These are phyloP conservation scores for Xylocopa sonorina DNA, from an alignment of 1,140 invertebrate species.

Conservation along the genomic window DNA sequence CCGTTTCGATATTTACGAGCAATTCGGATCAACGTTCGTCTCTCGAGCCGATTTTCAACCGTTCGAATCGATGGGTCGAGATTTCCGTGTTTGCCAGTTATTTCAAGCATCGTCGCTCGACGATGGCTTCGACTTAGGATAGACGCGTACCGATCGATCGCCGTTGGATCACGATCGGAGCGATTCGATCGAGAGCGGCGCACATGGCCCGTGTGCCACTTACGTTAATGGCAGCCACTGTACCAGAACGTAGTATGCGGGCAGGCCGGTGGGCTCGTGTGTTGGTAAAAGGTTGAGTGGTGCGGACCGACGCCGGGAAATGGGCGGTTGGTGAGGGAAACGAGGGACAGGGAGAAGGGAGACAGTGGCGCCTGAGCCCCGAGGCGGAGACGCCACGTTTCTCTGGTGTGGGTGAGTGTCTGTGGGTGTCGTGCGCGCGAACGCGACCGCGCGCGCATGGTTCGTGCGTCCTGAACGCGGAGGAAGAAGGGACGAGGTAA, in stretches of 20 bases:
- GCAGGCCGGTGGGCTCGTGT: conserved; percentile 49
- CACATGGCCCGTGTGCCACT: conserved; percentile 52
- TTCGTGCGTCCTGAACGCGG: conserved; percentile 3
- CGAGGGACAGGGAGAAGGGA: conserved; percentile 45
- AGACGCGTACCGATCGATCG: conserved; percentile 27
- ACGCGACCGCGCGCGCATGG: background rate
- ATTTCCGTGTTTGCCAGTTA: too few relatives aligned
- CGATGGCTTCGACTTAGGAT: too few relatives aligned
- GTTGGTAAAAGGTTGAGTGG: conserved; percentile 62
- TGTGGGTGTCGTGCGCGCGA: conserved; percentile 17
- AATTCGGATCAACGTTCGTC: too few relatives aligned
- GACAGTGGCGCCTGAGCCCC: conserved; percentile 70
- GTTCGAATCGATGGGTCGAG: too few relatives aligned
- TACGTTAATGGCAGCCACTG: conserved; percentile 46
- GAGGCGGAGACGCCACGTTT: conserved; percentile 66
- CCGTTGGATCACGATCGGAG: conserved; percentile 11
- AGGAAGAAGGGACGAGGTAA: conserved; percentile 30
- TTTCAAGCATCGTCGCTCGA: too few relatives aligned
- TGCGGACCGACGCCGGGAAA: conserved; percentile 52
- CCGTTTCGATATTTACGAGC: too few relatives aligned
- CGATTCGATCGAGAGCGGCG: conserved; percentile 26
- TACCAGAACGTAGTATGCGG: conserved; percentile 46
- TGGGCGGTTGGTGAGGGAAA: conserved; percentile 48
- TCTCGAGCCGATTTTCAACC: too few relatives aligned
- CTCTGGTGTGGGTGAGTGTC: conserved; percentile 30